A percentile compares a stretch with the other conserved stretches of the same genome.
phyloP scores from a whole-genome alignment of 2,113 vertebrate genomes.

The Dipodomys spectabilis region DNA sequence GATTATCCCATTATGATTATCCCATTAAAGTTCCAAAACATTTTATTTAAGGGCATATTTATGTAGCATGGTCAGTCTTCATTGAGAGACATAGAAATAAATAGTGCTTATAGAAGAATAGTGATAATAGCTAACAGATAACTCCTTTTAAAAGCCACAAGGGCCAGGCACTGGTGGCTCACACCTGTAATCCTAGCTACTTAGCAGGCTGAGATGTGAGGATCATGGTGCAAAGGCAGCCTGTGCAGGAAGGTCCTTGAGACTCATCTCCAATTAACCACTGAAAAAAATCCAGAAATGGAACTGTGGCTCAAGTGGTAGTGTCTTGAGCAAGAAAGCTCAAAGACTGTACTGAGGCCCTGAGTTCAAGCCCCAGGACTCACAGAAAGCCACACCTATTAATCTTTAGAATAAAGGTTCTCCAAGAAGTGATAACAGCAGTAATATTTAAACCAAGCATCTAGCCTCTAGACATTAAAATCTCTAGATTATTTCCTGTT shows the following conservation, averaged over 20 bases:
- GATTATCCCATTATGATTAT: neutral
- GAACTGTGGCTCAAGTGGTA: too few relatives aligned
- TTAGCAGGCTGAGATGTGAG: too few relatives aligned
- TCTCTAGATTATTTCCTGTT: conserved; percentile 18
- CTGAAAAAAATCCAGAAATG: too few relatives aligned
- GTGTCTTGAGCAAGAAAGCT: too few relatives aligned
- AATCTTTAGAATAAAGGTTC: conserved; percentile 40
- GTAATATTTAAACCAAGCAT: conserved; percentile 9
- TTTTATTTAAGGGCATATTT: conserved; percentile 22
- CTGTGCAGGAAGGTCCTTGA: too few relatives aligned
- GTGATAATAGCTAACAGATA: neutral
- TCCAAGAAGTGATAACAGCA: conserved; percentile 37
- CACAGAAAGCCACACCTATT: neutral
- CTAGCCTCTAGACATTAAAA: conserved; percentile 37
- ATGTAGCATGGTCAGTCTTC: neutral
- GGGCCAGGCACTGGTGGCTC: too few relatives aligned
- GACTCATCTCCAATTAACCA: too few relatives aligned
- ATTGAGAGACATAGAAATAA: neutral
- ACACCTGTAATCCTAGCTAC: too few relatives aligned
- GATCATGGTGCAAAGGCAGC: too few relatives aligned
- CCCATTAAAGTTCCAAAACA: conserved; percentile 39
- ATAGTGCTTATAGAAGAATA: conserved; percentile 24
- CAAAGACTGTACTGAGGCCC: too few relatives aligned
- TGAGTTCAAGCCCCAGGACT: too few relatives aligned
- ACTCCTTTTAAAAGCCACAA: neutral